Percentiles rank a stretch among this genome's conserved stretches.
Evolutionary conservation across 2,888 invertebrate genomes (phyloP).

Genomic region (Archips xylosteana): DNA sequence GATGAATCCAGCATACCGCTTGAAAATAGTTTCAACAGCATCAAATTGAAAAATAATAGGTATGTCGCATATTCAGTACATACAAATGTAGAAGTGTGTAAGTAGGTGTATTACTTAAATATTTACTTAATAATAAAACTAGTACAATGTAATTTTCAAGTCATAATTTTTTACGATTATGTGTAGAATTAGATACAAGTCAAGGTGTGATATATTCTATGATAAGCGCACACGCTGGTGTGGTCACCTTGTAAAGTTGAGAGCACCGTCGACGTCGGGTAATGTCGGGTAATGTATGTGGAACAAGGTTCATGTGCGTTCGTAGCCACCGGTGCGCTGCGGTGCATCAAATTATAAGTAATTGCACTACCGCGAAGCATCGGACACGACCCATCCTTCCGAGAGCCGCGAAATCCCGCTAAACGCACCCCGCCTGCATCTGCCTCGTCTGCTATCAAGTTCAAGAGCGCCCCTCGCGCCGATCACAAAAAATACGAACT

Average conservation of each 20-base stretch:
- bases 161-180: conserved; percentile 18
- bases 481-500: conserved; percentile 70
- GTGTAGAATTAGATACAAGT: conserved; percentile 47
- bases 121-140: background rate
- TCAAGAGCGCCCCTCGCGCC: conserved; percentile 68
- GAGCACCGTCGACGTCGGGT: conserved; percentile 63
- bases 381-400: conserved; percentile 46
- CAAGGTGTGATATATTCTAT: conserved; percentile 54
- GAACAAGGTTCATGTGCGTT: conserved; percentile 82
- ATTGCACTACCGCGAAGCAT: conserved; percentile 54
- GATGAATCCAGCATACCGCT: background rate
- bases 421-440: conserved; percentile 52
- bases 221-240: conserved; percentile 51
- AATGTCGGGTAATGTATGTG: conserved; percentile 75
- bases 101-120: background rate
- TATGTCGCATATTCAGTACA: too few species aligned
- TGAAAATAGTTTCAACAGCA: background rate
- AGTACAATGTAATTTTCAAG: conserved; percentile 5
- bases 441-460: conserved; percentile 68
- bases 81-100: background rate
- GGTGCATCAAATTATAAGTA: conserved; percentile 70
- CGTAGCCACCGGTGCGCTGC: conserved; percentile 67
- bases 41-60: background rate
- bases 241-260: conserved; percentile 71
- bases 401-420: conserved; percentile 49